phyloP scores from a whole-genome alignment of 1,140 invertebrate genomes.

The Semibalanus balanoides region DNA sequence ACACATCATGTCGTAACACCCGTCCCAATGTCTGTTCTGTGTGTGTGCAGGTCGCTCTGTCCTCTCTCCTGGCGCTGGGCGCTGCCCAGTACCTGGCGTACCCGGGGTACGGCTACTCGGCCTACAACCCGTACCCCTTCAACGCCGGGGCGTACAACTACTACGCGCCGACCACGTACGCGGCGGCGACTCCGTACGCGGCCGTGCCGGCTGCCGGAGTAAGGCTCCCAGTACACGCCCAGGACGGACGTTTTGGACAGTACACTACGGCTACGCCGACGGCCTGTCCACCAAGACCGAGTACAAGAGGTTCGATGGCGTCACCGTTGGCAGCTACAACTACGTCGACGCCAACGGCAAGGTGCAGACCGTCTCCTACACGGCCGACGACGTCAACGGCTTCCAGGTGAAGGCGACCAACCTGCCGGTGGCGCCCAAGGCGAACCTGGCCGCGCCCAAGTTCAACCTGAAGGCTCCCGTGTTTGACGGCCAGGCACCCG shows the following conservation, averaged over 20 bases:
- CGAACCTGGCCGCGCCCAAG: neutral
- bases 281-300: conserved; percentile 19
- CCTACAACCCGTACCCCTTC: neutral
- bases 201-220: conserved; percentile 7
- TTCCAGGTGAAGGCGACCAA: conserved; percentile 20
- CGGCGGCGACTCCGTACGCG: conserved; percentile 2
- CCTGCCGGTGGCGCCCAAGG: conserved; percentile 11
- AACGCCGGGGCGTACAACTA: neutral
- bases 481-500: conserved; percentile 20
- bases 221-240: conserved; percentile 19
- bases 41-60: neutral
- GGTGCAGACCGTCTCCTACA: conserved; percentile 20
- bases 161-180: neutral
- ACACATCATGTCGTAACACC: no score
- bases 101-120: neutral
- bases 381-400: conserved; percentile 19
- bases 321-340: conserved; percentile 18
- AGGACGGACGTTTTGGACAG: conserved; percentile 25
- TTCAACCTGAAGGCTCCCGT: conserved; percentile 16
- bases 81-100: neutral
- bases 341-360: conserved; percentile 22
- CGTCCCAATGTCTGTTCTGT: neutral
- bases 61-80: neutral
- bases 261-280: conserved; percentile 44
- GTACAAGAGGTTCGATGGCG: conserved; percentile 19